Evolutionary conservation across 1,140 invertebrate genomes (phyloP).

Genomic region (Drosophila orena): DNA sequence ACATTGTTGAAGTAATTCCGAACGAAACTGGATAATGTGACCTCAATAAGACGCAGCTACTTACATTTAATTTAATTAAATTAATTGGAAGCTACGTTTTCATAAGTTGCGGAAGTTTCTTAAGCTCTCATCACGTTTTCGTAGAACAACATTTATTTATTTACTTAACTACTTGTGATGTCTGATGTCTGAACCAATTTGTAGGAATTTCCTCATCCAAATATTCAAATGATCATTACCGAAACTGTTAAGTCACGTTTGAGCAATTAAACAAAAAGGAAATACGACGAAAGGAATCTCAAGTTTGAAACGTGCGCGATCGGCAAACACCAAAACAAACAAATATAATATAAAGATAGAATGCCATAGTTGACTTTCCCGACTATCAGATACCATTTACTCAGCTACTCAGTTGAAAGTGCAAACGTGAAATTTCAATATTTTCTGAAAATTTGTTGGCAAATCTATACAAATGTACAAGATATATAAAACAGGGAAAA

Average conservation of each 20-base stretch:
- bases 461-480: no score
- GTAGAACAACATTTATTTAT: conserved; percentile 51
- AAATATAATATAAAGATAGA: conserved; percentile 1
- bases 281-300: conserved; percentile 48
- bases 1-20: conserved; percentile 18
- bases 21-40: conserved; percentile 46
- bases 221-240: conserved; percentile 66
- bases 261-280: conserved; percentile 61
- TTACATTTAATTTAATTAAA: conserved; percentile 52
- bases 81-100: conserved; percentile 33
- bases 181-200: conserved; percentile 66
- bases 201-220: conserved; percentile 66
- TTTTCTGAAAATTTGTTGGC: no score
- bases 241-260: conserved; percentile 79
- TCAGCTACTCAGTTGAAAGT: no score
- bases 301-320: conserved; percentile 64
- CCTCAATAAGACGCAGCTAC: conserved; percentile 31
- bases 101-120: conserved; percentile 48
- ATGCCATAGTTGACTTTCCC: no score
- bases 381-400: no score
- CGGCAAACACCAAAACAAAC: conserved; percentile 69
- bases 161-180: conserved; percentile 41
- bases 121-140: conserved; percentile 37
- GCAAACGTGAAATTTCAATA: no score
- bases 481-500: no score